Percentiles rank a stretch among this genome's conserved stretches.
These are phyloP conservation scores for Apamea monoglypha DNA, from an alignment of 2,888 invertebrate species.

Conservation along the genomic window DNA sequence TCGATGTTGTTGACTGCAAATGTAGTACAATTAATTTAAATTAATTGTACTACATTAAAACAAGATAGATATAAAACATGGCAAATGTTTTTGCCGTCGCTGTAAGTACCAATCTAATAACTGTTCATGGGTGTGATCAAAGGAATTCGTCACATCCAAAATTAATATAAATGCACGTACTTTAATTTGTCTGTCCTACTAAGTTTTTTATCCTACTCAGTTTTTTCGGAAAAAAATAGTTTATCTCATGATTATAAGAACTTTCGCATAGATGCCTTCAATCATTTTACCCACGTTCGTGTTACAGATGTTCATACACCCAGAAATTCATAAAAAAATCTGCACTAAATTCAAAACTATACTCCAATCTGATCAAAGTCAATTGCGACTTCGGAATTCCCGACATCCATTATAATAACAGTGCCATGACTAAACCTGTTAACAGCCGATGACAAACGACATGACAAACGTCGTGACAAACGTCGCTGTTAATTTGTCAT, in stretches of 20 bases:
- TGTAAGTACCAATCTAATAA: background rate
- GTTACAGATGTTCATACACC: background rate
- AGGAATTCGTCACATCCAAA: background rate
- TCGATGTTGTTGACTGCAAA: constrained; percentile 18
- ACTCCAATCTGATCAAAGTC: constrained; percentile 50
- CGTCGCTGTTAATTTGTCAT: constrained; percentile 74
- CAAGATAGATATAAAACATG: background rate
- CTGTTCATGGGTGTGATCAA: no score
- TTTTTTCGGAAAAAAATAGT: background rate
- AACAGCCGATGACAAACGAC: constrained; percentile 73
- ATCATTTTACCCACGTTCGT: background rate
- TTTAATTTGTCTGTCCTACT: background rate
- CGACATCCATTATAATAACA: constrained; percentile 65
- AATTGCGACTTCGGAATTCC: constrained; percentile 52
- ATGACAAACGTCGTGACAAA: constrained; percentile 67
- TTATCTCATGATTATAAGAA: no score
- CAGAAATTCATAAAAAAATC: constrained; percentile 15
- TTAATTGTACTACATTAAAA: no score
- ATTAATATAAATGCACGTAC: background rate
- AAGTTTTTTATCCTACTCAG: background rate
- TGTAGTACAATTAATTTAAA: background rate
- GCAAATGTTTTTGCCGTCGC: background rate
- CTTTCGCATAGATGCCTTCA: background rate
- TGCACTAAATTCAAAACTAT: constrained; percentile 15
- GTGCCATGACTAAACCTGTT: constrained; percentile 67